A percentile compares a stretch with the other conserved stretches of the same genome.
Evolutionary conservation across 1,140 invertebrate species (phyloP).

Genomic region (Lasaia peninsularis): DNA sequence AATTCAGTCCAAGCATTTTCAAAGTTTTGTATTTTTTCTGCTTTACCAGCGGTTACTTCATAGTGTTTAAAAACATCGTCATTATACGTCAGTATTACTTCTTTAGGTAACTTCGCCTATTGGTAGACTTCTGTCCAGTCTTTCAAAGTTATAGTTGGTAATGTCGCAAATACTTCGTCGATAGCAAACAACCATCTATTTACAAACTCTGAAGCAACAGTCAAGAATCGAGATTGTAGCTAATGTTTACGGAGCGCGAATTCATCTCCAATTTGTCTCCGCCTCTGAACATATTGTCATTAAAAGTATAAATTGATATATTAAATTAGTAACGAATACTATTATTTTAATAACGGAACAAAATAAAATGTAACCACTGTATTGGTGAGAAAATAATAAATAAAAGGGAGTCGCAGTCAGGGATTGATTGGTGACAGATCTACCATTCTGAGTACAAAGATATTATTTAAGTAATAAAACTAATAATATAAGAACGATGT

Average conservation of each 20-base stretch:
- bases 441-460: no score
- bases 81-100: background rate
- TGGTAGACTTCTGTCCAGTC: background rate
- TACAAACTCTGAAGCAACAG: slow-evolving; percentile 12
- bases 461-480: no score
- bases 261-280: slow-evolving; percentile 4
- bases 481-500: no score
- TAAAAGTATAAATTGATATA: background rate
- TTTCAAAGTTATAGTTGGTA: slow-evolving; percentile 7
- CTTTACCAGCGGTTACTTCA: background rate
- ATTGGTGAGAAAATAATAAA: background rate
- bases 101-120: slow-evolving; percentile 5
- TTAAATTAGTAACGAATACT: background rate
- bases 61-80: slow-evolving; percentile 4
- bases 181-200: background rate
- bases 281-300: slow-evolving; percentile 1
- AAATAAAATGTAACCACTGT: slow-evolving; percentile 1
- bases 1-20: background rate
- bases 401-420: no score
- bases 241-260: slow-evolving; percentile 5
- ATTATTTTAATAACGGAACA: background rate
- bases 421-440: no score
- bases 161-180: background rate
- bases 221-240: background rate
- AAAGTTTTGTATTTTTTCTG: background rate